Percentiles rank a stretch among this genome's conserved stretches.
phyloP scores from a whole-genome alignment of 2,797 vertebrate genomes.

The Hypotaenidia philippensis region DNA sequence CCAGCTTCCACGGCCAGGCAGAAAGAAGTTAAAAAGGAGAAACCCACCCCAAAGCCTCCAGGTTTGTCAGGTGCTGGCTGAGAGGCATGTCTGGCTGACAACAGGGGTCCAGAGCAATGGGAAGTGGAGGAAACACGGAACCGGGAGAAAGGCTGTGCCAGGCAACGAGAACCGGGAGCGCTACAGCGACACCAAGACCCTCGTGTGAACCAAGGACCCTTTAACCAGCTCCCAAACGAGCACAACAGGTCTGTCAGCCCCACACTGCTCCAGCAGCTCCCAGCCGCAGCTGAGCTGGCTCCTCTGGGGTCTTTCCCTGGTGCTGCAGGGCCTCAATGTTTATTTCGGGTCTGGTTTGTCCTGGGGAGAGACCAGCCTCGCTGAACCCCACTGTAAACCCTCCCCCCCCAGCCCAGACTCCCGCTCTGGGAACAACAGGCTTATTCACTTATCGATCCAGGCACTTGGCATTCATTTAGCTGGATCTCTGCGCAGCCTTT shows the following conservation, averaged over 20 bases:
- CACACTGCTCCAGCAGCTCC: neutral
- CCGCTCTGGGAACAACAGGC: neutral
- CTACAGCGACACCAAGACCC: neutral
- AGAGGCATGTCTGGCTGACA: fast-evolving
- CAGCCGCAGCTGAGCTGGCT: neutral
- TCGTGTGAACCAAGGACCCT: neutral
- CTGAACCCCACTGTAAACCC: neutral
- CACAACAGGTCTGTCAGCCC: no score
- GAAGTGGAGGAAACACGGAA: neutral
- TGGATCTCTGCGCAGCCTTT: neutral
- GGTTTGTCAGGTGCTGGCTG: neutral
- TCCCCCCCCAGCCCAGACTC: fast-evolving
- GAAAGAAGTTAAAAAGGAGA: neutral
- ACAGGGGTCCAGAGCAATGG: neutral
- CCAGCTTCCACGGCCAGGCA: neutral
- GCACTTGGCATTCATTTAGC: neutral
- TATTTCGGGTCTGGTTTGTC: neutral
- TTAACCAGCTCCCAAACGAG: neutral
- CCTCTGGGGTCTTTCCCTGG: neutral
- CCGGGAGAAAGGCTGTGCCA: neutral
- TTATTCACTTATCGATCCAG: neutral
- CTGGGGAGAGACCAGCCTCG: neutral
- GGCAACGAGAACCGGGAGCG: neutral
- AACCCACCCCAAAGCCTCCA: no score
- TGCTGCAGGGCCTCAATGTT: neutral